A percentile compares a stretch with the other conserved stretches of the same genome.
These are phyloP conservation scores for Pachypsylla venusta DNA, from an alignment of 1,140 invertebrate species.

Conservation along the genomic window DNA sequence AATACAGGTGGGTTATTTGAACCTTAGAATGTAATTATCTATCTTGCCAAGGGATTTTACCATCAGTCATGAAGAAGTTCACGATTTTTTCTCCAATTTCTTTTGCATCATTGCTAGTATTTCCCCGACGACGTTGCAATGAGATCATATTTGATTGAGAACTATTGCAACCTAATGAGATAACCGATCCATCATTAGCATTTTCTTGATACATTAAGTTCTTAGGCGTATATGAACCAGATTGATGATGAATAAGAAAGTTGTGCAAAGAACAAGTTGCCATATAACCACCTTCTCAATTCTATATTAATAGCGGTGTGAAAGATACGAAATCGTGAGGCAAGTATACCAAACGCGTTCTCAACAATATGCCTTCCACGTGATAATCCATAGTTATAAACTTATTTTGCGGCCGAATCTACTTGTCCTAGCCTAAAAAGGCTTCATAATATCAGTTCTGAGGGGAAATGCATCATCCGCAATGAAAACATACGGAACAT, in stretches of 20 bases:
- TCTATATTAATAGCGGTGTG: conserved; percentile 22
- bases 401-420: conserved; percentile 21
- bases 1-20: too few relatives aligned
- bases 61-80: conserved; percentile 10
- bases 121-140: neutral
- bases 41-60: conserved; percentile 7
- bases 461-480: conserved; percentile 28
- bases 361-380: conserved; percentile 28
- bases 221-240: neutral
- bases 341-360: conserved; percentile 33
- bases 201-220: neutral
- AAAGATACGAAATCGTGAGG: conserved; percentile 32
- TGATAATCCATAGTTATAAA: conserved; percentile 29
- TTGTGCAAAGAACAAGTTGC: neutral
- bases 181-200: neutral
- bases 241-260: neutral
- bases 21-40: too few relatives aligned
- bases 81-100: conserved; percentile 5
- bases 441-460: conserved; percentile 29
- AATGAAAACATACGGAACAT: neutral
- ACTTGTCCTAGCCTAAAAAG: conserved; percentile 24
- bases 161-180: neutral
- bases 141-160: neutral
- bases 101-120: neutral
- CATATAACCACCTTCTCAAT: conserved; percentile 15